Base-by-base conservation (phyloP, 2,113 vertebrate species). In the Nothoprocta perdicaria region DNA sequence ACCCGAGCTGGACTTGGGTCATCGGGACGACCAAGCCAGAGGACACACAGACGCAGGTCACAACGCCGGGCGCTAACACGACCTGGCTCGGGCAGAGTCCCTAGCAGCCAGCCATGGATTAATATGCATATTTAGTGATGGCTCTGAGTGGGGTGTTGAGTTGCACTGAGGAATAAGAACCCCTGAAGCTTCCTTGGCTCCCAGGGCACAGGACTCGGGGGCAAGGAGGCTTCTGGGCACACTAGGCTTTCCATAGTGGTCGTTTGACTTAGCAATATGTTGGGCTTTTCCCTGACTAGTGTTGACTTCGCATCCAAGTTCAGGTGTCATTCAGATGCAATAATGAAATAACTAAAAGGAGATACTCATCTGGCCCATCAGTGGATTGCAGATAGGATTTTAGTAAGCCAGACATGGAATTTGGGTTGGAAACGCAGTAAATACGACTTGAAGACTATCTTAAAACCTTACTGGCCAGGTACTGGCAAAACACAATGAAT, bases 11-110 rank as follows among this genome's bases (percentile, higher is more conserved):
- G 41, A 18, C 0, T 0, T 40, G 92, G 79, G 52, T 77, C 76
- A 43, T 40, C 14, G 13, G 15, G 15, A 31, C 50, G 22, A 38
- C 50, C 13, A 62, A 9, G 41, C 19, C 21, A 26, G 48, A 87
- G 68, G 79, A 62, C 45, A 60, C 35, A 55, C 1, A 0, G 50
- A 62, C 21, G 8, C 48, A 48, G 87, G 80, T 85, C 3, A 4
- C 58, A 83, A 62, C 69, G 48, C 0, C 1, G 67, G 66, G 27
- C 72, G 40, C 22, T 65, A 68, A 14, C 24, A 13, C 9, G 0
- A 0, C 0, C 82, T 41, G 82, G 38, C 21, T n/a, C 83, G 80
- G 85, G n/a, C 46, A 10, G n/a, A 5, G 53, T 55, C 67, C 93
- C 17, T 31, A 2, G 60, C 89, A 76, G 29, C 68, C 29, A 76